phyloP scores from a whole-genome alignment of 2,888 invertebrate species.

The Branchellion lobata region DNA sequence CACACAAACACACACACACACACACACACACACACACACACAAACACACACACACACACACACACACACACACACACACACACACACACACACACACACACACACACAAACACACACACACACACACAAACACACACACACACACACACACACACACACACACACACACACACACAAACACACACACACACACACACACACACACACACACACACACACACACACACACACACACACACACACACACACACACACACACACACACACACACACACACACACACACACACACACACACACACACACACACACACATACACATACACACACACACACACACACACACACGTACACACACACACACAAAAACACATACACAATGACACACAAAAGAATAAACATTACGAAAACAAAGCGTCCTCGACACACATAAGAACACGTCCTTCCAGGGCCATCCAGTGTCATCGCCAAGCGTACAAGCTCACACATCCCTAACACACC shows the following conservation, averaged over 20 bases:
- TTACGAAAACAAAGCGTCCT: no score
- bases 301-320: slow-evolving; percentile 22
- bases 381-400: no score
- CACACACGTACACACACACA: neutral
- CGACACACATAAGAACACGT: no score
- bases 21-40: neutral
- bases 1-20: slow-evolving; percentile 62
- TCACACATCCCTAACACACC: neutral
- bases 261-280: slow-evolving; percentile 18
- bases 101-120: slow-evolving; percentile 12
- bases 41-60: slow-evolving; percentile 15
- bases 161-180: neutral
- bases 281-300: slow-evolving; percentile 27
- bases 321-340: slow-evolving; percentile 6
- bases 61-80: neutral
- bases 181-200: slow-evolving; percentile 39
- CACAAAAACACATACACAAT: no score
- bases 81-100: neutral
- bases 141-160: neutral
- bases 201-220: slow-evolving; percentile 36
- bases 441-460: no score
- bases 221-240: slow-evolving; percentile 1
- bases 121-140: neutral
- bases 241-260: slow-evolving; percentile 25
- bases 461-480: neutral